Evolutionary conservation across 2,888 invertebrate species (phyloP), one percentile per base, ranked within the genome.

Genomic region (Euzetes globulus): DNA sequence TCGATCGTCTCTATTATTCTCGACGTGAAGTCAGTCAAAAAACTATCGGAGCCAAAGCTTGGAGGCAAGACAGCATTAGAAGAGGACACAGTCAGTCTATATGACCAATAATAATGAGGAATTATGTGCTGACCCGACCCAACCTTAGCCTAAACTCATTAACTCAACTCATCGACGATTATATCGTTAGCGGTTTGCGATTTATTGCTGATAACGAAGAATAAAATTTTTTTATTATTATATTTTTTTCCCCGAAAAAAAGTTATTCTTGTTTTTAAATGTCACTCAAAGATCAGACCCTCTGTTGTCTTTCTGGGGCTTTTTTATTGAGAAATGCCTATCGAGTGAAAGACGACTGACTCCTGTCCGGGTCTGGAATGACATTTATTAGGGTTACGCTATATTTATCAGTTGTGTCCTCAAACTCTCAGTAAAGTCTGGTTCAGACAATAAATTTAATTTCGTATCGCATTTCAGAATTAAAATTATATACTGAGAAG

Each of bases 141-240:
- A 17, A 52, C 19, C 41, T 17, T 17, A 47, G 17, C 47, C 55
- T n/a, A 58, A 25, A 58, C 58, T 58, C 58, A 58, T 27, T 58
- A 58, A 58, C 19, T 41, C 27, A 58, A 25, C 58, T 58, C 58
- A 58, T 58, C 58, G 58, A 7, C 58, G 19, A 58, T 58, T 25
- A 58, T 58, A 58, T 58, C 58, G 58, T 58, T 58, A 58, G 58
- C 29, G 58, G 58, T 58, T 58, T 27, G 27, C 58, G 58, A 58
- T 58, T 58, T 58, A 58, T 58, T 58, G 58, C 27, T 25, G 27
- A 58, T 27, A 58, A 58, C 17, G 50, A 19, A 47, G 50, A 50
- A 58, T 58, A 29, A 58, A 58, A 25, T 19, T 7, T 17, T 50
- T 58, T 58, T 58, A 27, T 27, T 55, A 55, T 55, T 55, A 17